Percentiles rank a stretch among this genome's conserved stretches.
Evolutionary conservation across 2,888 invertebrate genomes (phyloP).

Genomic region (Biston betularia): DNA sequence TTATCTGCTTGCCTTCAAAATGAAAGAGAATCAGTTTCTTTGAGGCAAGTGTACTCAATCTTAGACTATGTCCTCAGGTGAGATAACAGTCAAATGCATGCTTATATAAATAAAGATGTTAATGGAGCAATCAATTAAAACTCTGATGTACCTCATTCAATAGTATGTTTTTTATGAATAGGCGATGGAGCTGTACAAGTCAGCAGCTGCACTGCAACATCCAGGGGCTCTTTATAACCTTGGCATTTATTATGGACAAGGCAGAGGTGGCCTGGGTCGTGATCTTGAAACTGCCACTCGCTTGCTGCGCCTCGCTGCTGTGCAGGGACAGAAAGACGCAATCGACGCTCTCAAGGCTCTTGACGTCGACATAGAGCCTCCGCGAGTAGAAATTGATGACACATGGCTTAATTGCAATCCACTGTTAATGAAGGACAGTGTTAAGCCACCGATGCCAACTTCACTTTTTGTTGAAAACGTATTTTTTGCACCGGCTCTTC

Average conservation of each 20-base stretch:
- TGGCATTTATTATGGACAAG: constrained; percentile 89
- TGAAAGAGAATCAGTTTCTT: too few species aligned
- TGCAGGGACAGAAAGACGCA: constrained; percentile 87
- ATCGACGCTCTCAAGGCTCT: constrained; percentile 78
- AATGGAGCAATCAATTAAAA: too few species aligned
- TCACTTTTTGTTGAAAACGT: constrained; percentile 72
- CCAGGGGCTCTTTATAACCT: constrained; percentile 89
- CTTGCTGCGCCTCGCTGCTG: constrained; percentile 84
- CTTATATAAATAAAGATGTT: too few species aligned
- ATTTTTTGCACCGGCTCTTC: constrained; percentile 53
- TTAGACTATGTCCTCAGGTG: too few species aligned
- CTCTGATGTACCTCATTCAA: too few species aligned
- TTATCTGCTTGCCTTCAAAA: too few species aligned
- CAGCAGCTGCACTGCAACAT: constrained; percentile 88
- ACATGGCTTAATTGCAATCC: constrained; percentile 57
- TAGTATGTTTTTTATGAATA: constrained; percentile 52
- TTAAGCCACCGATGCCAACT: constrained; percentile 64
- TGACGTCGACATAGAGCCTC: constrained; percentile 58
- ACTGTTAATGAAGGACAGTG: constrained; percentile 54
- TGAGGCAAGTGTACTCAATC: too few species aligned
- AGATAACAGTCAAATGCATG: too few species aligned
- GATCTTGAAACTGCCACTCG: constrained; percentile 82
- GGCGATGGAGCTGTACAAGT: constrained; percentile 89
- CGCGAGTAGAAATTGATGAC: constrained; percentile 50
- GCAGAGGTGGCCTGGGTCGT: constrained; percentile 85